Evolutionary conservation across 2,113 vertebrate species (phyloP).

Genomic region (Abramis brama): DNA sequence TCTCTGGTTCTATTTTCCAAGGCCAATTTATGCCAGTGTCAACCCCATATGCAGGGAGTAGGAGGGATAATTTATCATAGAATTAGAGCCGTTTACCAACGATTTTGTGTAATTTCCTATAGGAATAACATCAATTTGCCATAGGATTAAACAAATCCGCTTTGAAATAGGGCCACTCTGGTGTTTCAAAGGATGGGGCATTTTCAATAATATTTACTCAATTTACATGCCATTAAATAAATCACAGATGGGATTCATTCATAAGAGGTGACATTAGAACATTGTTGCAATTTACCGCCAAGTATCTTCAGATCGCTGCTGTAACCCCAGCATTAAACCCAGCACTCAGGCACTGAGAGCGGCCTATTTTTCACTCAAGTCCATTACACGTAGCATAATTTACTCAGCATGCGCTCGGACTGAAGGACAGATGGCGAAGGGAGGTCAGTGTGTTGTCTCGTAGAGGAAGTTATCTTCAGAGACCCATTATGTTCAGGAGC

Average conservation of each 20-base stretch:
- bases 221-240: constrained; percentile 55
- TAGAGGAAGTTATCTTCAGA: constrained; percentile 43
- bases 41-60: constrained; percentile 5
- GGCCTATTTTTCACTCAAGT: constrained; percentile 45
- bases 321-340: constrained; percentile 47
- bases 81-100: constrained; percentile 57
- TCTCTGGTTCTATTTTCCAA: constrained; percentile 12
- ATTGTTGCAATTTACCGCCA: constrained; percentile 43
- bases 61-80: constrained; percentile 54
- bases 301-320: constrained; percentile 39
- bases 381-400: constrained; percentile 50
- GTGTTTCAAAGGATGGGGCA: constrained; percentile 37
- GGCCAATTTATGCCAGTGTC: constrained; percentile 9
- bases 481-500: constrained; percentile 49
- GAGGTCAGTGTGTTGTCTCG: constrained; percentile 39
- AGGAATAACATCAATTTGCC: constrained; percentile 50
- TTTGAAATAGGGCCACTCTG: constrained; percentile 32
- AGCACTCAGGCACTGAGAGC: constrained; percentile 16
- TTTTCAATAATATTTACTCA: constrained; percentile 60
- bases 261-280: constrained; percentile 49
- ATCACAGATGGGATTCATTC: constrained; percentile 49
- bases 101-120: constrained; percentile 56
- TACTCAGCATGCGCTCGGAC: constrained; percentile 46
- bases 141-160: constrained; percentile 53
- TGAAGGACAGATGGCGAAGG: constrained; percentile 38